Evolutionary conservation across 2,113 vertebrate species (phyloP).

Genomic region (Chaenogobius annularis): DNA sequence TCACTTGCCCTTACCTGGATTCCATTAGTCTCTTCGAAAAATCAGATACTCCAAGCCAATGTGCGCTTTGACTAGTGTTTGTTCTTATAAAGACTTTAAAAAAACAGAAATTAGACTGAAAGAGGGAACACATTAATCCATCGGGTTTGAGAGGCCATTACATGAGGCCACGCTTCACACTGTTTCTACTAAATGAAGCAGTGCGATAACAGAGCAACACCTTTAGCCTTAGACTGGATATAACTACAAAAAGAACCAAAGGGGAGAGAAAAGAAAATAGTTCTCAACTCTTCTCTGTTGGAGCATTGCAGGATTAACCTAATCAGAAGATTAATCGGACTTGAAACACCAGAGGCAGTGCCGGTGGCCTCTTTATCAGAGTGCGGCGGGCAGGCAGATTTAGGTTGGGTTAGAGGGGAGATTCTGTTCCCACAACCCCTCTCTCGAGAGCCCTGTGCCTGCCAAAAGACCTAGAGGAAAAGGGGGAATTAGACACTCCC

Average conservation of each 20-base stretch:
- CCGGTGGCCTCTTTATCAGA: slow-evolving; percentile 62
- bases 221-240: slow-evolving; percentile 42
- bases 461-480: slow-evolving; percentile 47
- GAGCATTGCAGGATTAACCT: slow-evolving; percentile 70
- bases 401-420: slow-evolving; percentile 44
- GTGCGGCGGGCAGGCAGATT: slow-evolving; percentile 46
- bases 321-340: slow-evolving; percentile 77
- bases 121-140: not conserved
- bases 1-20: slow-evolving; percentile 46
- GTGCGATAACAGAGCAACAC: slow-evolving; percentile 22
- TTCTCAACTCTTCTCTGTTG: slow-evolving; percentile 42
- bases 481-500: slow-evolving; percentile 34
- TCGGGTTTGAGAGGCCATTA: not conserved
- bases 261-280: slow-evolving; percentile 13
- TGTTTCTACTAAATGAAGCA: slow-evolving; percentile 6
- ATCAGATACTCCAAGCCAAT: slow-evolving; percentile 31
- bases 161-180: slow-evolving; percentile 19
- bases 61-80: slow-evolving; percentile 33
- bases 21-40: slow-evolving; percentile 61
- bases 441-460: slow-evolving; percentile 40
- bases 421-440: slow-evolving; percentile 67
- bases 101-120: slow-evolving; percentile 24
- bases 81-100: slow-evolving; percentile 17
- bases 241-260: slow-evolving; percentile 28
- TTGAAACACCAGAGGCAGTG: slow-evolving; percentile 67